Evolutionary conservation across 2,797 vertebrate species (phyloP).

Genomic region (Cirrhinus mrigala): DNA sequence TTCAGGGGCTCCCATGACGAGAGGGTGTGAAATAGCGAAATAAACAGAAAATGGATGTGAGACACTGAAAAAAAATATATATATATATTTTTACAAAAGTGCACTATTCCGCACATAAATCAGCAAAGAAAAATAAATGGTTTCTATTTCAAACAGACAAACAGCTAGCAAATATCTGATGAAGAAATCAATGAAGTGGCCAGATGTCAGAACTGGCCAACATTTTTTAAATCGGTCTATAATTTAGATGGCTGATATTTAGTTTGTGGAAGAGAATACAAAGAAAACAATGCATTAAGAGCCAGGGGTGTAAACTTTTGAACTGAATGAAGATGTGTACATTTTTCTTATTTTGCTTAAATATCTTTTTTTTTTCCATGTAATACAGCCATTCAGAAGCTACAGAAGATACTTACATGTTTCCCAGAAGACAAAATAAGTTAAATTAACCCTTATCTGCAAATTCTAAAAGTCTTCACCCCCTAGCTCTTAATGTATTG

Average conservation of each 20-base stretch:
- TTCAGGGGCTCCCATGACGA: neutral
- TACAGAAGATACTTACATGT: too few species aligned
- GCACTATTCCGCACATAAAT: neutral
- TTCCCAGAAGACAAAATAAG: too few species aligned
- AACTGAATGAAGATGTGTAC: too few species aligned
- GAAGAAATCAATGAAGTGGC: neutral
- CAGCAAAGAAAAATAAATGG: constrained; percentile 2
- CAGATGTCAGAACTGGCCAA: neutral
- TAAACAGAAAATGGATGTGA: neutral
- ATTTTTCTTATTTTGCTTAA: too few species aligned
- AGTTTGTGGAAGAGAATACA: neutral
- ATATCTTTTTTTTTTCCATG: too few species aligned
- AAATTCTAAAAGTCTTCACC: too few species aligned
- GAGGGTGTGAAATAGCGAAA: constrained; percentile 3
- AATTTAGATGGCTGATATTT: neutral
- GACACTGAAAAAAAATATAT: neutral
- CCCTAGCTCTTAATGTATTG: too few species aligned
- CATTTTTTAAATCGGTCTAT: neutral
- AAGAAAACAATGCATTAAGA: too few species aligned
- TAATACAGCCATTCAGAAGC: too few species aligned
- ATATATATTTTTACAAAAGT: neutral
- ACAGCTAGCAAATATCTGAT: neutral
- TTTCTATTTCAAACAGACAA: neutral
- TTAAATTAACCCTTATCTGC: too few species aligned
- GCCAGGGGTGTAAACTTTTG: too few species aligned